Evolutionary conservation across 2,888 invertebrate species (phyloP).

Genomic region (Polylopha cassiicola): DNA sequence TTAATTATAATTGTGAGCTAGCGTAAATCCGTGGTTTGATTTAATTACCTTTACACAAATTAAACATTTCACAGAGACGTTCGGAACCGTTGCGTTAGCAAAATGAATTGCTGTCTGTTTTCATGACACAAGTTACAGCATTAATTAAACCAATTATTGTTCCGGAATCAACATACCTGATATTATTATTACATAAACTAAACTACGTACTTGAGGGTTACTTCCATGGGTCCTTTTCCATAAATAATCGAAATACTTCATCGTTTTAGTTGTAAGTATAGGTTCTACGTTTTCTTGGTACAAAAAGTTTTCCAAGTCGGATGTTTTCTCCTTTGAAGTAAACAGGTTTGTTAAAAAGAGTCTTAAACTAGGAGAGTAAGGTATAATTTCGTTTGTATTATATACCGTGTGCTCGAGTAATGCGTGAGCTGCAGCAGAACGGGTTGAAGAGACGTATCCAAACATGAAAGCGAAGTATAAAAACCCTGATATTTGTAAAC

Average conservation of each 20-base stretch:
- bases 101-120: too few relatives aligned
- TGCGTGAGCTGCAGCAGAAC: conserved; percentile 51
- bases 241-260: conserved; percentile 72
- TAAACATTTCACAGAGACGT: too few relatives aligned
- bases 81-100: too few relatives aligned
- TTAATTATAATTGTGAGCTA: too few relatives aligned
- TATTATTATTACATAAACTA: conserved; percentile 20
- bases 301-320: conserved; percentile 63
- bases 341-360: not conserved
- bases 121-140: too few relatives aligned
- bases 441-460: conserved; percentile 60
- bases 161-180: too few relatives aligned
- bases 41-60: not conserved
- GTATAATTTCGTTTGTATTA: conserved; percentile 11
- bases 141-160: too few relatives aligned
- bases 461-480: conserved; percentile 68
- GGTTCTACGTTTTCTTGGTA: conserved; percentile 67
- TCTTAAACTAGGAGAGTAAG: not conserved
- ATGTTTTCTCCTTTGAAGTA: conserved; percentile 54
- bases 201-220: conserved; percentile 58
- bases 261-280: conserved; percentile 53
- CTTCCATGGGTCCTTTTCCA: conserved; percentile 74
- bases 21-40: too few relatives aligned
- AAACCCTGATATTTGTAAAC: conserved; percentile 46
- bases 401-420: conserved; percentile 60